Evolutionary conservation across 2,113 vertebrate species (phyloP).

Genomic region (Cyanistes caeruleus): DNA sequence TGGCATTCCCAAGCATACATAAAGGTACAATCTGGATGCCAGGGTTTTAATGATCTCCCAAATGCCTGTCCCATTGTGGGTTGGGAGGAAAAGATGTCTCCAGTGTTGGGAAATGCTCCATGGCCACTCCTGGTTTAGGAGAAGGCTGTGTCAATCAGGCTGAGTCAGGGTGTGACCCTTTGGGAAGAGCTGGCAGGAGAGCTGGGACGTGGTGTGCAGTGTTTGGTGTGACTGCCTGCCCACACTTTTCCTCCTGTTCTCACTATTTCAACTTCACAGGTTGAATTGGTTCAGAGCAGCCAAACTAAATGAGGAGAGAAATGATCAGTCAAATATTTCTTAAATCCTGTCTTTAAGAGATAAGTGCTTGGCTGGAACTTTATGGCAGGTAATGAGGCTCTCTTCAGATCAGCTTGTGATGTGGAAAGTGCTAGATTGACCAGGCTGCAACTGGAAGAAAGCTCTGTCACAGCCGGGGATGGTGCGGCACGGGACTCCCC

Average conservation of each 20-base stretch:
- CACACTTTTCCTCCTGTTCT: constrained; percentile 2
- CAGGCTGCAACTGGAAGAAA: constrained; percentile 55
- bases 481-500: fast-evolving
- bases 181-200: not conserved
- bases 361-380: constrained; percentile 68
- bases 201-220: not conserved
- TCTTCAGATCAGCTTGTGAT: constrained; percentile 64
- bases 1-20: not conserved
- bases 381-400: constrained; percentile 73
- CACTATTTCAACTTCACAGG: constrained; percentile 65
- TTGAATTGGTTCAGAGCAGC: constrained; percentile 69
- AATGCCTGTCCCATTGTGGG: not conserved
- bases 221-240: not conserved
- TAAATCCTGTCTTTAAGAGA: constrained; percentile 67
- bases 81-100: not conserved
- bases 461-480: not conserved
- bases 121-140: not conserved
- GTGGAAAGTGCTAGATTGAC: constrained; percentile 70
- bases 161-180: not conserved
- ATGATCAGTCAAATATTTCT: constrained; percentile 76
- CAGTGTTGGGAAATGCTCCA: not conserved
- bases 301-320: constrained; percentile 72
- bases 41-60: not conserved
- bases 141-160: not conserved
- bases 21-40: not conserved